These are phyloP conservation scores for Sipha flava DNA, from an alignment of 1,140 invertebrate species.

Conservation along the genomic window DNA sequence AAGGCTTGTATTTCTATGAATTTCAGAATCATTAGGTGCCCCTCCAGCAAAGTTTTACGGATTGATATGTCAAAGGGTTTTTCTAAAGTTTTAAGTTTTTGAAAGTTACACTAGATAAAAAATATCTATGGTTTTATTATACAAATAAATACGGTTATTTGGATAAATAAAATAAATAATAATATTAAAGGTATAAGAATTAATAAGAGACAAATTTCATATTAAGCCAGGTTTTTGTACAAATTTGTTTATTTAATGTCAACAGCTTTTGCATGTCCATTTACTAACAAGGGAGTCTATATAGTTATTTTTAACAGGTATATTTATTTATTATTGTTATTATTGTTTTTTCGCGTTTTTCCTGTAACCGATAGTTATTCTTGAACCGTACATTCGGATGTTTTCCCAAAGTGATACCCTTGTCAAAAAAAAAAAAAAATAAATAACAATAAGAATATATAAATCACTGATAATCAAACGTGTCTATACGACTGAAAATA, in stretches of 20 bases:
- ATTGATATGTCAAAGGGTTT: background rate
- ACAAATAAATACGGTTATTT: background rate
- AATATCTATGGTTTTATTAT: background rate
- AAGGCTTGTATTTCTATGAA: too few species aligned
- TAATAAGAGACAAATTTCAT: background rate
- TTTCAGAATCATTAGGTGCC: background rate
- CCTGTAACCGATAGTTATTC: background rate
- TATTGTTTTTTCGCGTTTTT: background rate
- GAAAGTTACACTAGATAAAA: background rate
- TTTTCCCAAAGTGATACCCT: background rate
- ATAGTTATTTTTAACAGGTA: background rate
- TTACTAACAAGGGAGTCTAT: background rate
- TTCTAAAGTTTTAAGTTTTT: background rate
- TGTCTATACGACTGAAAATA: too few species aligned
- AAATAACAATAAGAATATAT: too few species aligned
- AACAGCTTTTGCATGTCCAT: background rate
- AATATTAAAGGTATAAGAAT: background rate
- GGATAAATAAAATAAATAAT: background rate
- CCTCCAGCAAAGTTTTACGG: background rate
- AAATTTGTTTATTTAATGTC: background rate
- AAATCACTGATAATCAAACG: too few species aligned
- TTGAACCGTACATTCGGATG: background rate
- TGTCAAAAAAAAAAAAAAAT: background rate
- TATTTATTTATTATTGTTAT: background rate
- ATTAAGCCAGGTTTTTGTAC: background rate